Evolutionary conservation across 2,888 invertebrate genomes (phyloP).

Genomic region (Acanthococcus lagerstroemiae): DNA sequence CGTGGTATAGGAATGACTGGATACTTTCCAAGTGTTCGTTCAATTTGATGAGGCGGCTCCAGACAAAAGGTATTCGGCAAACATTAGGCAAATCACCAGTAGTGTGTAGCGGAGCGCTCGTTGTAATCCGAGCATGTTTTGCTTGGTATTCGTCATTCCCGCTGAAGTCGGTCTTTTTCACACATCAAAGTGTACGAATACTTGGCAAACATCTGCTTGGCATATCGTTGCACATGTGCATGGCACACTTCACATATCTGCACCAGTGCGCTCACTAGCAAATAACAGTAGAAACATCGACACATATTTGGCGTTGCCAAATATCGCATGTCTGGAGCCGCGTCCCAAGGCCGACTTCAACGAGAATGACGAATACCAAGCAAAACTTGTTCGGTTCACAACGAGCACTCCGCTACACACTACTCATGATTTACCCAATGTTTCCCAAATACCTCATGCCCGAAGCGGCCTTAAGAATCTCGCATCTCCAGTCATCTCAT

Average conservation of each 20-base stretch:
- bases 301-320: neutral
- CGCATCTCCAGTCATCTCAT: no score
- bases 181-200: neutral
- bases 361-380: neutral
- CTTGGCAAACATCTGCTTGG: no score
- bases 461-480: neutral
- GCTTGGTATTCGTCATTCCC: neutral
- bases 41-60: neutral
- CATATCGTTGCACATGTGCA: no score
- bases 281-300: neutral
- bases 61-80: neutral
- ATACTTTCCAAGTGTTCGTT: no score
- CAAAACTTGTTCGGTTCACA: neutral
- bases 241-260: neutral
- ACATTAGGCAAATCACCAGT: neutral
- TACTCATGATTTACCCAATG: neutral
- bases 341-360: neutral
- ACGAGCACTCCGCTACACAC: neutral
- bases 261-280: neutral
- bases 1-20: no score
- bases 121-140: neutral
- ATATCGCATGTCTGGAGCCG: neutral
- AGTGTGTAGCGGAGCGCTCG: neutral
- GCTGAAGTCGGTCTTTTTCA: neutral
- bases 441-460: neutral